Conservation (phyloP, 2,888 invertebrate genomes). For the Phlogophora meticulosa region DNA sequence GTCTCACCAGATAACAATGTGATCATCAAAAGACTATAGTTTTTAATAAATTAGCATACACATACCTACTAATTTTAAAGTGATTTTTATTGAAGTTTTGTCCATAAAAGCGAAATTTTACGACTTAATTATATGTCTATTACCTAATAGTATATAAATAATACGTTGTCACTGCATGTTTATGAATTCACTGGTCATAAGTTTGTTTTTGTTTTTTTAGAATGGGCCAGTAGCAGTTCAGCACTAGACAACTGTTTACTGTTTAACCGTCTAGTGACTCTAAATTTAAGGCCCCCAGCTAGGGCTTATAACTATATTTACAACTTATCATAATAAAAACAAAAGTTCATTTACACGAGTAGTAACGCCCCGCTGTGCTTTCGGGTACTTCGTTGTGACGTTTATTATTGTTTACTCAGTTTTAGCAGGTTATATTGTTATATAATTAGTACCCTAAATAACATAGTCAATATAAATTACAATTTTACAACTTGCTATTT, state of each 20-base stretch:
- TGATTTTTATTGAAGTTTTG: slow-evolving; percentile 28
- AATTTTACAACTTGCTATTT: slow-evolving; percentile 24
- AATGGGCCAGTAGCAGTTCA: too few relatives aligned
- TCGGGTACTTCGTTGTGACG: not conserved
- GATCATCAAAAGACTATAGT: slow-evolving; percentile 5
- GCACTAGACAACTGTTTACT: too few relatives aligned
- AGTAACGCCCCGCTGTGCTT: slow-evolving; percentile 24
- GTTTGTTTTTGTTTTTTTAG: too few relatives aligned
- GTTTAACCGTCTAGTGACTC: too few relatives aligned
- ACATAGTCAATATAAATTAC: slow-evolving; percentile 25
- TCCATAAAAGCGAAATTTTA: slow-evolving; percentile 36
- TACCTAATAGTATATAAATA: slow-evolving; percentile 10
- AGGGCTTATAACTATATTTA: too few relatives aligned
- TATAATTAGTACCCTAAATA: slow-evolving; percentile 17
- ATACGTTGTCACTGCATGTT: slow-evolving; percentile 8
- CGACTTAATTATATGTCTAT: slow-evolving; percentile 35
- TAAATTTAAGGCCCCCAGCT: too few relatives aligned
- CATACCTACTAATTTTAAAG: slow-evolving; percentile 16
- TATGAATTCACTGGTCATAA: slow-evolving; percentile 8
- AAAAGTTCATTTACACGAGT: slow-evolving; percentile 20
- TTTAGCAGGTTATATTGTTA: slow-evolving; percentile 15
- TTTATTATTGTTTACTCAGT: slow-evolving; percentile 8
- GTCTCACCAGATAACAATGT: slow-evolving; percentile 40
- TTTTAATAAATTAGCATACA: slow-evolving; percentile 38
- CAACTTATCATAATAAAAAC: slow-evolving; percentile 16